Evolutionary conservation across 2,113 vertebrate species (phyloP).

Genomic region (Oreamnos americanus): DNA sequence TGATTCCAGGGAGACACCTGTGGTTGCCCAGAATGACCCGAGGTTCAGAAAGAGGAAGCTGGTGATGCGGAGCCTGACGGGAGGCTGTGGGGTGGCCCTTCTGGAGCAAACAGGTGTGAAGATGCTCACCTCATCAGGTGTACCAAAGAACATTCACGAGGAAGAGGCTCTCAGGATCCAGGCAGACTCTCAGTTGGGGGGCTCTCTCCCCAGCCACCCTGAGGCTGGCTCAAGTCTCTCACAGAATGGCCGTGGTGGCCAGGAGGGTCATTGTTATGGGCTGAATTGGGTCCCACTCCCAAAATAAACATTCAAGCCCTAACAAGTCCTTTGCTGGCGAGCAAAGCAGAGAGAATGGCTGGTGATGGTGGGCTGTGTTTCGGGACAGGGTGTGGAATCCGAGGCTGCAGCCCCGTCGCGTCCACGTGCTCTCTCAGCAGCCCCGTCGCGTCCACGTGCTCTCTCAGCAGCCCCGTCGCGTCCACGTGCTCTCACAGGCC

Average conservation of each 20-base stretch:
- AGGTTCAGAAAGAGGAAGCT: not conserved
- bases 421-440: not conserved
- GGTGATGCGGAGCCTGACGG: not conserved
- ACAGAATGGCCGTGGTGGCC: not conserved
- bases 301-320: not conserved
- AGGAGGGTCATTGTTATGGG: too few species aligned
- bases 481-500: too few species aligned
- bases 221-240: not conserved
- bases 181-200: not conserved
- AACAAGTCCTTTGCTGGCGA: not conserved
- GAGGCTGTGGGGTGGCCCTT: not conserved
- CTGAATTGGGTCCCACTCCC: not conserved
- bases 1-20: fast-evolving
- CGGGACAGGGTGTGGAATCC: fast-evolving
- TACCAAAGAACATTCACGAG: not conserved
- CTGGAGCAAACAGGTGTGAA: not conserved
- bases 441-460: fast-evolving
- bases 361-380: fast-evolving
- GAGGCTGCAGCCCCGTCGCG: fast-evolving
- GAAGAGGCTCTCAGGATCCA: not conserved
- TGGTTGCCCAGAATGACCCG: fast-evolving
- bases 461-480: too few species aligned
- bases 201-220: too few species aligned
- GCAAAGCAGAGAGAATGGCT: not conserved
- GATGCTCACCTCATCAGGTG: fast-evolving